These are phyloP conservation scores for Rattus norvegicus DNA, from an alignment of 2,113 vertebrate species.

Conservation along the genomic window DNA sequence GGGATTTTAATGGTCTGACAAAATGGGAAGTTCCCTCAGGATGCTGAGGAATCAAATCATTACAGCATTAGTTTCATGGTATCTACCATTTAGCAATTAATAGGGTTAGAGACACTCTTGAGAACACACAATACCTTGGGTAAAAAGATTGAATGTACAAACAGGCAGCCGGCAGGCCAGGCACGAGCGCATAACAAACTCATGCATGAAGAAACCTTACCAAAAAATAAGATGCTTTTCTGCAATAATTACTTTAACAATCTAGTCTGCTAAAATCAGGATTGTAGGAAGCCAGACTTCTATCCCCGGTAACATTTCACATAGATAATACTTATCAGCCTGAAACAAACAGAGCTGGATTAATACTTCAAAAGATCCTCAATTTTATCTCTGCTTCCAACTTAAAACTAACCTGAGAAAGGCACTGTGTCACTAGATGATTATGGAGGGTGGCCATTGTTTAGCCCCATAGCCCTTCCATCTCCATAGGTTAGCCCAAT, in stretches of 20 bases:
- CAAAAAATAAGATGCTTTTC: not conserved
- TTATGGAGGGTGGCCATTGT: not conserved
- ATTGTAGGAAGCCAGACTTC: not conserved
- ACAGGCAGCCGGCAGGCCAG: not conserved
- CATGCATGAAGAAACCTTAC: not conserved
- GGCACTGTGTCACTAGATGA: rapidly evolving
- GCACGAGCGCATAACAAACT: not conserved
- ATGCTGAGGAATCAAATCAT: not conserved
- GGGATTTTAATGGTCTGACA: not conserved
- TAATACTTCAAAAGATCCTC: not conserved
- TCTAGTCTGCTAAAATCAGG: not conserved
- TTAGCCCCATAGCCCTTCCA: not conserved
- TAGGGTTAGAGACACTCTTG: not conserved
- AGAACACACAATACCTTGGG: not conserved
- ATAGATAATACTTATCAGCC: not conserved
- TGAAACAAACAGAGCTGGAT: not conserved
- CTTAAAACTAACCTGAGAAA: not conserved
- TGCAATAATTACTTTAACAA: not conserved
- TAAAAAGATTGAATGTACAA: not conserved
- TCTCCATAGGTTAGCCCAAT: not conserved
- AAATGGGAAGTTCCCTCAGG: not conserved
- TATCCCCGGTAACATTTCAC: not conserved
- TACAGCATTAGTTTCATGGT: not conserved
- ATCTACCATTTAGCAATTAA: conserved; percentile 30
- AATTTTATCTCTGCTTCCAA: not conserved